Percentiles rank a stretch among this genome's conserved stretches.
phyloP scores from a whole-genome alignment of 2,113 vertebrate species.

The Notiomystis cincta region DNA sequence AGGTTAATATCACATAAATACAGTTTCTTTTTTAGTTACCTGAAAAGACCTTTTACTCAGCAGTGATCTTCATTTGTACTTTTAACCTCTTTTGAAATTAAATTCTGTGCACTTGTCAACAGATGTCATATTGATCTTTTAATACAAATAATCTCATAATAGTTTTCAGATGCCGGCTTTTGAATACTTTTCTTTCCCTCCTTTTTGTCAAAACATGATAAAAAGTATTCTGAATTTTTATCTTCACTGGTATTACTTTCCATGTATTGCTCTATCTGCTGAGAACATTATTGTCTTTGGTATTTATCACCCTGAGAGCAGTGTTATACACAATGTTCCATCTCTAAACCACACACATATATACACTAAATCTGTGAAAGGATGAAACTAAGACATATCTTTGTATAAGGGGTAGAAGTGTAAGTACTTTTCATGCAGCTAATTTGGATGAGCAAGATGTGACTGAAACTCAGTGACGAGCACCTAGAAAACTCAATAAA shows the following conservation, averaged over 20 bases:
- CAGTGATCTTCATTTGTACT: neutral
- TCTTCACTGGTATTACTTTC: neutral
- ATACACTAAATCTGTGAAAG: neutral
- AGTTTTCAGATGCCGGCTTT: neutral
- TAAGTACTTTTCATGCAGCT: neutral
- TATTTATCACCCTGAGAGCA: neutral
- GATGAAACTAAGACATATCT: neutral
- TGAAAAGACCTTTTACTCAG: neutral
- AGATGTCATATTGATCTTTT: constrained; percentile 6
- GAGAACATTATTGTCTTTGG: neutral
- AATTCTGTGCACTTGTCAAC: neutral
- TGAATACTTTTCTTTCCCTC: neutral
- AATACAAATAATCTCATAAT: neutral
- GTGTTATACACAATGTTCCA: neutral
- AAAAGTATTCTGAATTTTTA: neutral
- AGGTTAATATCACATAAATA: neutral
- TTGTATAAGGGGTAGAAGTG: neutral
- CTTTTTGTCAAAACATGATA: neutral
- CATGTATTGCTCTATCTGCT: neutral
- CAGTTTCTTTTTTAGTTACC: neutral
- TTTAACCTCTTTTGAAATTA: neutral
- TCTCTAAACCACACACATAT: neutral
- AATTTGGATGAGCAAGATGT: neutral
- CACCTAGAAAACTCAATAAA: neutral
- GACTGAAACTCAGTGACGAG: neutral